Percentiles rank a stretch among this genome's conserved stretches.
phyloP scores from a whole-genome alignment of 1,140 invertebrate genomes.

The Sitobion miscanthi region DNA sequence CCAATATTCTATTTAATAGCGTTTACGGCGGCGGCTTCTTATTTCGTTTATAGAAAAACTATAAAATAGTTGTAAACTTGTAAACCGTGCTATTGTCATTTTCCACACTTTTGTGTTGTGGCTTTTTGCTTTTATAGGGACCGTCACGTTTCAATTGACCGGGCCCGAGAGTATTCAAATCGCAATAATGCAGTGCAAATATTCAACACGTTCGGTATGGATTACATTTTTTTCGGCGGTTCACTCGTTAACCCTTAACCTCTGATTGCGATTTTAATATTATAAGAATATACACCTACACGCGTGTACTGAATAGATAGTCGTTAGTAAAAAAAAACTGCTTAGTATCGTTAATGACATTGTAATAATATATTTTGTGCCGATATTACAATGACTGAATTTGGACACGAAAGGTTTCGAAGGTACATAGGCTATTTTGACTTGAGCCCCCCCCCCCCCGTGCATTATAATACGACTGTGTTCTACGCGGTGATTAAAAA shows the following conservation, averaged over 20 bases:
- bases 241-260: background rate
- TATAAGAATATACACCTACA: background rate
- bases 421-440: background rate
- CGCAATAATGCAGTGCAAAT: background rate
- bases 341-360: background rate
- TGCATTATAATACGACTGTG: background rate
- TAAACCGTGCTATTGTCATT: background rate
- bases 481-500: background rate
- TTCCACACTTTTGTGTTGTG: background rate
- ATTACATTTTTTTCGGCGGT: background rate
- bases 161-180: background rate
- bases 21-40: background rate
- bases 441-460: no score
- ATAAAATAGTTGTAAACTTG: background rate
- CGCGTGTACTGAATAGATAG: background rate
- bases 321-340: background rate
- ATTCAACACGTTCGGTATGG: background rate
- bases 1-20: background rate
- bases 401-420: background rate
- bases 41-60: background rate
- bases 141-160: background rate
- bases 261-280: background rate
- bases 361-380: background rate
- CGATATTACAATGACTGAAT: background rate
- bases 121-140: background rate